Conservation (phyloP, 2,797 vertebrate genomes). For the Phyllotis vaccarum region DNA sequence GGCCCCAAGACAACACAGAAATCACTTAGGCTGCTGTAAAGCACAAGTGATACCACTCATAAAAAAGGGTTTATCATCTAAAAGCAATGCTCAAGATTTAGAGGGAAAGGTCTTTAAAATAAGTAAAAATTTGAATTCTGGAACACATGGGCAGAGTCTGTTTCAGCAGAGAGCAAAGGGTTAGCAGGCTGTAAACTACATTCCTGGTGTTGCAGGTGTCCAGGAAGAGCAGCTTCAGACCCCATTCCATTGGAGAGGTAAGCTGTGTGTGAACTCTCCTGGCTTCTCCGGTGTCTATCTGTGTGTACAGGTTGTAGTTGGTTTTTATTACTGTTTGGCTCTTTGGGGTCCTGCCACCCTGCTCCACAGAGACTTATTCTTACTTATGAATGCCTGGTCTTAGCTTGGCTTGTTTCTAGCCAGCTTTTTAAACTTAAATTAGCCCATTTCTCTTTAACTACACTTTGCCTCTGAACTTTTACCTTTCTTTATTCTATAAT, state of each 20-base stretch:
- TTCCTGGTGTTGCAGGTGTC: neutral
- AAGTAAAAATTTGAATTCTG: neutral
- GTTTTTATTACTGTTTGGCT: neutral
- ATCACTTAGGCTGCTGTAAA: neutral
- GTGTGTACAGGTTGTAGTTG: neutral
- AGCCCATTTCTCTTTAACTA: neutral
- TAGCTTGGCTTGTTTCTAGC: neutral
- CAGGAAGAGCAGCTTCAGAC: neutral
- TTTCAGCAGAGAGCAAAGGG: neutral
- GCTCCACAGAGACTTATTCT: neutral
- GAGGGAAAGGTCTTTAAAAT: neutral
- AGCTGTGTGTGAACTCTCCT: neutral
- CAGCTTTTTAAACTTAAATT: neutral
- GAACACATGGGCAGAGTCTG: neutral
- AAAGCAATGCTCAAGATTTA: neutral
- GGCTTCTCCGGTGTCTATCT: neutral
- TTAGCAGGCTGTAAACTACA: neutral
- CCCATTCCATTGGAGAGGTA: neutral
- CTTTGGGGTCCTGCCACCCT: neutral
- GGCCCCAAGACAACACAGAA: neutral
- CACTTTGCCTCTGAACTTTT: neutral
- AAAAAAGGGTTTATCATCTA: neutral
- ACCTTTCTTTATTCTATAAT: neutral
- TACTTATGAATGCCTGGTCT: neutral
- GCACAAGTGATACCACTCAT: neutral